Percentiles rank a stretch among this genome's conserved stretches.
Conservation (phyloP, 2,797 vertebrate genomes). For the Smutsia temminckii region DNA sequence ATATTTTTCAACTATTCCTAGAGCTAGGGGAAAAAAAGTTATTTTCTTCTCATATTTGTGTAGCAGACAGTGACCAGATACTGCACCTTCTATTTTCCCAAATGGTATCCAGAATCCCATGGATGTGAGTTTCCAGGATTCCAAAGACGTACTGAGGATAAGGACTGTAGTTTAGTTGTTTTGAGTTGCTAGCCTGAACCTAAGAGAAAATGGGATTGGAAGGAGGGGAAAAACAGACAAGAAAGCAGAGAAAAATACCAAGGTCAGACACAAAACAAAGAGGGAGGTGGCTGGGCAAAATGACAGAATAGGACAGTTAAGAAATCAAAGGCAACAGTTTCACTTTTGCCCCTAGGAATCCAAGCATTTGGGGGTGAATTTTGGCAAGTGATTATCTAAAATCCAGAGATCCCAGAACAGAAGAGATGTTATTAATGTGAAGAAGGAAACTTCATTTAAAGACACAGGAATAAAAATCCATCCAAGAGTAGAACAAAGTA, state of each 20-base stretch:
- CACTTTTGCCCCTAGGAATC: background rate
- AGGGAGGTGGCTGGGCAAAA: background rate
- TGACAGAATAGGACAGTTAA: background rate
- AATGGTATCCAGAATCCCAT: conserved; percentile 24
- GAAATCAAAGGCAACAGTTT: background rate
- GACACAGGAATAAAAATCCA: background rate
- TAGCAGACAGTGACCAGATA: background rate
- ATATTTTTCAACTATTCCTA: background rate
- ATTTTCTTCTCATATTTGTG: background rate
- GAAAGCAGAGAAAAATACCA: conserved; percentile 52
- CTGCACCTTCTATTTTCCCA: conserved; percentile 39
- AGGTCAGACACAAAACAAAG: conserved; percentile 8
- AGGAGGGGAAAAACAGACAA: conserved; percentile 28
- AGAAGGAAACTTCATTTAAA: background rate
- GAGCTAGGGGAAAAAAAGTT: background rate
- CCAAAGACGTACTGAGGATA: conserved; percentile 63
- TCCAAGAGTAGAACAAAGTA: background rate
- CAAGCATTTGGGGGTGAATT: background rate
- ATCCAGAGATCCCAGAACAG: background rate
- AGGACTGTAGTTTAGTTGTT: conserved; percentile 52
- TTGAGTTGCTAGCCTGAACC: conserved; percentile 68
- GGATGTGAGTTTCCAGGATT: conserved; percentile 51
- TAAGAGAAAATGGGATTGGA: conserved; percentile 40
- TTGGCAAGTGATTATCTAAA: background rate
- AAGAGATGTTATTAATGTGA: background rate